These are phyloP conservation scores for Tipula unca DNA, from an alignment of 2,888 invertebrate species.

Conservation along the genomic window DNA sequence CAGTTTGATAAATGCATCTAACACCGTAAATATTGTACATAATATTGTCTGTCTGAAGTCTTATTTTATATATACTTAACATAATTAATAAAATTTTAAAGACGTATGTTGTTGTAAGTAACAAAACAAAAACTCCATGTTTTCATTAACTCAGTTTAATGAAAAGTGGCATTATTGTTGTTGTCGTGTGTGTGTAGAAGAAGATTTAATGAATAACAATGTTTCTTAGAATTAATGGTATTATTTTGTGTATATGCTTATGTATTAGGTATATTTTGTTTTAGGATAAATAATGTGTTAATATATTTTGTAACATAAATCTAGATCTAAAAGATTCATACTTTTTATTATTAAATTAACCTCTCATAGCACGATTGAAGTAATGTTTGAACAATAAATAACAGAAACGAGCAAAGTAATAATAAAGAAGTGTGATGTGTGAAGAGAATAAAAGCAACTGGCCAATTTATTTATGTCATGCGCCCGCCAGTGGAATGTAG, in stretches of 20 bases:
- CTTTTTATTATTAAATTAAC: neutral
- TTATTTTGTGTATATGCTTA: neutral
- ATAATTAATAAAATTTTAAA: neutral
- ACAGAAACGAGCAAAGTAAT: too few relatives aligned
- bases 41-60: neutral
- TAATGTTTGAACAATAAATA: too few relatives aligned
- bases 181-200: neutral
- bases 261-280: neutral
- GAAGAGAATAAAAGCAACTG: too few relatives aligned
- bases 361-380: too few relatives aligned
- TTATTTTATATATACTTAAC: neutral
- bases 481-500: too few relatives aligned
- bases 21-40: neutral
- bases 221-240: neutral
- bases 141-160: neutral
- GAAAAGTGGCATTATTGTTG: neutral
- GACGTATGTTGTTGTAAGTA: neutral
- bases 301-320: neutral
- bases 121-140: neutral
- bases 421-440: too few relatives aligned
- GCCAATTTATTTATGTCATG: too few relatives aligned
- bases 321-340: neutral
- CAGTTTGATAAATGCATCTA: conserved; percentile 4
- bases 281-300: neutral
- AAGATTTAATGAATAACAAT: neutral